Evolutionary conservation across 1,140 invertebrate genomes (phyloP), one percentile per base, ranked within the genome.

Genomic region (Conus ventricosus): DNA sequence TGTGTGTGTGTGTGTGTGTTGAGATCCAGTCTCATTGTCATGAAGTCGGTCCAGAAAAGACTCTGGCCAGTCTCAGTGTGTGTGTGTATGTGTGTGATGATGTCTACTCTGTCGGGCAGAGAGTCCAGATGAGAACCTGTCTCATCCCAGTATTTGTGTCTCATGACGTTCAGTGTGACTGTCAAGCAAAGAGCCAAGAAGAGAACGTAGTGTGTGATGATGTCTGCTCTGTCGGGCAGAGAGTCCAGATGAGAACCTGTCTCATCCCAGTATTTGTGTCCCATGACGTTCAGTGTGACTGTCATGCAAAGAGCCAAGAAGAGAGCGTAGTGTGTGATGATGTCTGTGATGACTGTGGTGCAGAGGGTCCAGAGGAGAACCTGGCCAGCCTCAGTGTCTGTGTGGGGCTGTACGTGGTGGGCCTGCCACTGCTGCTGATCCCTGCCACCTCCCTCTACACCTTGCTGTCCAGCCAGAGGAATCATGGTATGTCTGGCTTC

Each of bases 371-470:
- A 71, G 67, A 20, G 67, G 67, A 23, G 67, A 13, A 71, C 17
- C 11, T 71, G 67, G 67, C 67, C 11, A 11, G 20, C 11, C 11
- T 71, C 17, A n/a, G 67, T 71, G 67, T n/a, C 11, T 71, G 67
- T 71, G 67, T 71, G 23, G 67, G 67, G 11, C 67, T 71, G 67
- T 71, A 71, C 67, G 23, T 71, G 67, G 15, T 71, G 67, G 23
- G 67, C 20, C 67, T 71, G 11, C 67, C 51, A 7, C 80, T 81
- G 13, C 51, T 81, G 13, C 27, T 23, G 15, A 55, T 81, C 51
- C 23, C 27, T 20, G 80, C 80, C 51, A 81, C 80, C 10, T 81
- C 80, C 23, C 8, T 81, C 51, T 81, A 54, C 80, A 81, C 80
- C 80, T 8, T 23, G 39, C 51, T 54, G 39, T 54, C 80, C 5